A percentile compares a stretch with the other conserved stretches of the same genome.
Evolutionary conservation across 2,113 vertebrate species (phyloP).

Genomic region (Crotalus horridus): DNA sequence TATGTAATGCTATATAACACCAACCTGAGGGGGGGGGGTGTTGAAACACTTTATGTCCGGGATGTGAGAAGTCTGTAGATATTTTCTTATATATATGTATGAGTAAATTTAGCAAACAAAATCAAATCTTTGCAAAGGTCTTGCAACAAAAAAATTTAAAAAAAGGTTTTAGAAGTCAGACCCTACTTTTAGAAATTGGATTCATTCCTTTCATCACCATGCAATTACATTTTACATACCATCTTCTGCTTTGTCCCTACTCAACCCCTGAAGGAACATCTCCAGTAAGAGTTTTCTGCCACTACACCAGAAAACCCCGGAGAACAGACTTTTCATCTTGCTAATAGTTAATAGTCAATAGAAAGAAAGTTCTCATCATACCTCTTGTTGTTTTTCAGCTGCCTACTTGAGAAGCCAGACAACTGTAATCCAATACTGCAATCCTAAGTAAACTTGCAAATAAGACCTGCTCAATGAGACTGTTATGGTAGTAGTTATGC

Average conservation of each 20-base stretch:
- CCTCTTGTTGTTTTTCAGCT: background rate
- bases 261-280: background rate
- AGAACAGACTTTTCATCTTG: background rate
- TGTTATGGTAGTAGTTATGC: too few relatives aligned
- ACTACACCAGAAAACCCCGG: background rate
- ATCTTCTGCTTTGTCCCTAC: background rate
- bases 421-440: too few relatives aligned
- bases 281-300: background rate
- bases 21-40: too few relatives aligned
- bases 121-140: background rate
- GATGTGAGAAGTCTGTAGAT: too few relatives aligned
- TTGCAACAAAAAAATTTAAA: too few relatives aligned
- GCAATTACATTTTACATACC: background rate
- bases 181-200: background rate
- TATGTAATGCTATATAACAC: too few relatives aligned
- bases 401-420: background rate
- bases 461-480: background rate
- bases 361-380: background rate
- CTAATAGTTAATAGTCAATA: background rate
- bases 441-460: background rate
- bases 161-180: background rate
- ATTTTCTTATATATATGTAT: too few relatives aligned
- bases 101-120: too few relatives aligned
- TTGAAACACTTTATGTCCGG: too few relatives aligned
- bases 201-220: background rate